Evolutionary conservation across 2,888 invertebrate species (phyloP), one percentile per base, ranked within the genome.

Genomic region (Ophioninae sp.): DNA sequence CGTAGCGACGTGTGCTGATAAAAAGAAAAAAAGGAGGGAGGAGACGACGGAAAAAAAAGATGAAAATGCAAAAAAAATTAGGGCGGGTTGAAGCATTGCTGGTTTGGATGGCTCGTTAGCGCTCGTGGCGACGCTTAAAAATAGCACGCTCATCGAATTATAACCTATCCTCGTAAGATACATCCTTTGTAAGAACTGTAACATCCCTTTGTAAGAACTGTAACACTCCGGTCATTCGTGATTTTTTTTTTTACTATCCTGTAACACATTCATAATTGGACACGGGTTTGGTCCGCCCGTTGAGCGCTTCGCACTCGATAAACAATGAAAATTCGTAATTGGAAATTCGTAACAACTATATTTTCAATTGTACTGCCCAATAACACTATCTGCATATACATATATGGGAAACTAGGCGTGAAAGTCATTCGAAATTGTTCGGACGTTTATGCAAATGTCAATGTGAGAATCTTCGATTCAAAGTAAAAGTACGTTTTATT

Each of bases 141-240:
- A 89, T 89, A 89, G 87, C 87, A 84, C 87, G 84, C 85, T 85
- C 87, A 81, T 84, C 85, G 88, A 89, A 89, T 89, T 88, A 89
- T 88, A 89, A 85, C 85, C 50, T 50, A 17, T 81, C 57, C 56
- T 70, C 50, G 44, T n/a, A n/a, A n/a, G n/a, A n/a, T n/a, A n/a
- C n/a, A n/a, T n/a, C n/a, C n/a, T n/a, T n/a, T n/a, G n/a, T n/a
- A n/a, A n/a, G 44, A 73, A 56, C 73, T 57, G 62, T 62, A 64
- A 74, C 61, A 57, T 41, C 68, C 64, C 41, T 37, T 65, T 20
- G 56, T 44, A 78, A 70, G 72, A 68, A 65, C 30, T 64, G 56
- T 44, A 44, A 44, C 44, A 44, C 44, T 44, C 44, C 13, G 13
- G 44, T 44, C 13, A 8, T 44, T 5, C 44, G 44, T 13, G 44